Conservation (phyloP, 92 coral and sea anemone species). For the Bergia puertoricense region DNA sequence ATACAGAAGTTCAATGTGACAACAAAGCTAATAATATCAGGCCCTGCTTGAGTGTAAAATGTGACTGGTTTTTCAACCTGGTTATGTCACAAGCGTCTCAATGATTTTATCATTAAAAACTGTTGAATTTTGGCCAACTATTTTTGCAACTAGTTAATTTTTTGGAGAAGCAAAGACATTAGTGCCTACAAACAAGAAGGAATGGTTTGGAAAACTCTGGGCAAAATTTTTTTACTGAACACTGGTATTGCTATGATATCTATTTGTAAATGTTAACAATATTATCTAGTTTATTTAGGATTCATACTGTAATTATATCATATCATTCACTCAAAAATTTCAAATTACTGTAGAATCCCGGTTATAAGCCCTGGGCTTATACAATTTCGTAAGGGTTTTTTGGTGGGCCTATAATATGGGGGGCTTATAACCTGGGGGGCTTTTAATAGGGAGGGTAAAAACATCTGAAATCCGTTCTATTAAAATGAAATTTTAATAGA, state of each 20-base stretch:
- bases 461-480: too few relatives aligned
- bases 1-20: background rate
- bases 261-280: background rate
- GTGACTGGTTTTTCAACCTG: slow-evolving; percentile 2
- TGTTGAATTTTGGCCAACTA: slow-evolving; percentile 2
- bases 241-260: background rate
- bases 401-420: too few relatives aligned
- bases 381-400: too few relatives aligned
- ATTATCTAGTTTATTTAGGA: slow-evolving; percentile 5
- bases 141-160: slow-evolving; percentile 5
- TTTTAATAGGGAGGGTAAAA: too few relatives aligned
- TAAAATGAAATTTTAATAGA: too few relatives aligned
- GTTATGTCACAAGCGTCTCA: background rate
- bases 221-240: background rate
- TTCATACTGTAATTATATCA: slow-evolving; percentile 1
- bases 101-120: background rate
- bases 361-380: too few relatives aligned
- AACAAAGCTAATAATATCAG: background rate
- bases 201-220: background rate
- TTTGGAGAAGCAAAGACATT: slow-evolving; percentile 1
- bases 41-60: background rate
- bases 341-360: background rate
- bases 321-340: background rate
- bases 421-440: too few relatives aligned
- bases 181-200: slow-evolving; percentile 3